A percentile compares a stretch with the other conserved stretches of the same genome.
phyloP scores from a whole-genome alignment of 2,113 vertebrate genomes.

The Pelecanus crispus region DNA sequence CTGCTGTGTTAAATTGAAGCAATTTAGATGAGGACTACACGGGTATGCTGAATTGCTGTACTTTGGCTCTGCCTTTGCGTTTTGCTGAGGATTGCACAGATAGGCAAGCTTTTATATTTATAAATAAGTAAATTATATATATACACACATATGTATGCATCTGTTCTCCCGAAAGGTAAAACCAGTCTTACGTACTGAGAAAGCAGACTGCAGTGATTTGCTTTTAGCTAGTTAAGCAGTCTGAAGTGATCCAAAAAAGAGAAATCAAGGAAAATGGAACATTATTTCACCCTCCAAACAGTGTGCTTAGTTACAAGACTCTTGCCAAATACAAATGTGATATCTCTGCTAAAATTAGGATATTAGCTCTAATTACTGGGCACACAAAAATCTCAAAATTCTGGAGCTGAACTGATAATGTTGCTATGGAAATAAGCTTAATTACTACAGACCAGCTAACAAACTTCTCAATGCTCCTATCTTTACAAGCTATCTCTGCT shows the following conservation, averaged over 20 bases:
- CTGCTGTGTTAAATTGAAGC: background rate
- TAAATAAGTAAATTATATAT: background rate
- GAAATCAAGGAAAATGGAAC: constrained; percentile 14
- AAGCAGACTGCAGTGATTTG: background rate
- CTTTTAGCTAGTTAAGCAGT: background rate
- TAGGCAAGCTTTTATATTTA: background rate
- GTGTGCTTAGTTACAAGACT: constrained; percentile 5
- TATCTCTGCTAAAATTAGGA: constrained; percentile 47
- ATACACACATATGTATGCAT: background rate
- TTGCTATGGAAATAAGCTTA: constrained; percentile 47
- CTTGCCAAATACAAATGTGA: background rate
- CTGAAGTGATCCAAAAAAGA: background rate
- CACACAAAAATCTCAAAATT: background rate
- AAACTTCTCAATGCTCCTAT: background rate
- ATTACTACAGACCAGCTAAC: background rate
- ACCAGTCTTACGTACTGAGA: background rate
- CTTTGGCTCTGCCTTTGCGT: background rate
- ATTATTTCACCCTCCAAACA: constrained; percentile 15
- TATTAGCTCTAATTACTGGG: constrained; percentile 38
- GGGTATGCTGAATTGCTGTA: background rate
- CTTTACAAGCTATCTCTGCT: background rate
- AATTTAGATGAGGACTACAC: background rate
- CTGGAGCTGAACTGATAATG: constrained; percentile 7
- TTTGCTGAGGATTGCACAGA: background rate
- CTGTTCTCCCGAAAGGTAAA: background rate